These are phyloP conservation scores for Chiridota heheva DNA, from an alignment of 35 echinoderm and acorn worm genomes.

Conservation along the genomic window DNA sequence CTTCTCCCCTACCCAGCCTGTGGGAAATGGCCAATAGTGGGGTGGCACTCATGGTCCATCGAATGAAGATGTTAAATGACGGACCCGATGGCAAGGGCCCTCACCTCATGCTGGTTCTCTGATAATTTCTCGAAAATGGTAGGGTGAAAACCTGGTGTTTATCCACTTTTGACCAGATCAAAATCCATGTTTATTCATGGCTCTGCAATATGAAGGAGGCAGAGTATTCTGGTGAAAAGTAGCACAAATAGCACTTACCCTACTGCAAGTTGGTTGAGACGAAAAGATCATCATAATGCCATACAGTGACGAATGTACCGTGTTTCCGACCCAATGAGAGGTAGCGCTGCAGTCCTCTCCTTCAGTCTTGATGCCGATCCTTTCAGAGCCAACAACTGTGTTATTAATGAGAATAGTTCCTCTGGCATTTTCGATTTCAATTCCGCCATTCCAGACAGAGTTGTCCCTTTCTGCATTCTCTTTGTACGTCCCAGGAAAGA, in stretches of 20 bases:
- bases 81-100: no score
- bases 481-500: constrained; percentile 66
- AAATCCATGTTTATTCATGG: neutral
- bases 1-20: no score
- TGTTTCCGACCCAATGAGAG: constrained; percentile 20
- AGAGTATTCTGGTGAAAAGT: neutral
- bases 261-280: no score
- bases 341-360: constrained; percentile 47
- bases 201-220: neutral
- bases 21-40: no score
- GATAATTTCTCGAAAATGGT: no score
- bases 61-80: no score
- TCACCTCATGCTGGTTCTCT: no score
- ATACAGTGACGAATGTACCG: constrained; percentile 29
- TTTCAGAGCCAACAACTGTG: constrained; percentile 65
- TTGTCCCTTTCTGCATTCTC: constrained; percentile 46
- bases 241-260: no score
- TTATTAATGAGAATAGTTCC: constrained; percentile 51
- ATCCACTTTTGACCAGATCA: neutral
- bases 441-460: constrained; percentile 30
- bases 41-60: no score
- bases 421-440: constrained; percentile 39
- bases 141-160: no score
- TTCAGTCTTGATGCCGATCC: constrained; percentile 32
- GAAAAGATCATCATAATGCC: no score